Conservation (phyloP, 2,113 vertebrate species). For the Gavialis gangeticus region DNA sequence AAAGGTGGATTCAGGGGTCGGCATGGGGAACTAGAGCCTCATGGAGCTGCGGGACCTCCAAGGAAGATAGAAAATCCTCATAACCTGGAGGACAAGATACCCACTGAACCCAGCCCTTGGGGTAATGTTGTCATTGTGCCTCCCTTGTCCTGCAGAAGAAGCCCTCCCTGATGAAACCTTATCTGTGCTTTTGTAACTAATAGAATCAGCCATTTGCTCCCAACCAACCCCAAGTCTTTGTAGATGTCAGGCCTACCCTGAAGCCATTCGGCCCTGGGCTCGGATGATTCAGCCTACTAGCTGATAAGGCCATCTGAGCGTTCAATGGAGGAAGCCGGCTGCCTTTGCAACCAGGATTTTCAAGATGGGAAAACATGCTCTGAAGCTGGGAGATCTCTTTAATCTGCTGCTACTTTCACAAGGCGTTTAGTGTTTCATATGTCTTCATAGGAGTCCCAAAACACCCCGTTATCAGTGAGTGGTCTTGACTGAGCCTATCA, state of each 20-base stretch:
- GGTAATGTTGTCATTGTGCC: neutral
- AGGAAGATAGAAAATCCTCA: neutral
- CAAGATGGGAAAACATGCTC: neutral
- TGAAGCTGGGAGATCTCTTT: neutral
- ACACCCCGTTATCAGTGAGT: no score
- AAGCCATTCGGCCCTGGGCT: neutral
- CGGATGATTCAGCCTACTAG: neutral
- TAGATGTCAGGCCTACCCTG: accelerated
- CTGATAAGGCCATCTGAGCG: accelerated
- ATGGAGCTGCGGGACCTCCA: neutral
- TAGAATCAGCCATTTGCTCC: neutral
- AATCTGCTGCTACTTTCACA: no score
- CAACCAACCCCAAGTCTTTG: neutral
- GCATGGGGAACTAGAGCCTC: neutral
- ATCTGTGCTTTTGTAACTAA: neutral
- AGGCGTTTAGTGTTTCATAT: no score
- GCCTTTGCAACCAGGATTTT: neutral
- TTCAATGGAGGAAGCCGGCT: neutral
- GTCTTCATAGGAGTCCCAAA: no score
- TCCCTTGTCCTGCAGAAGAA: slow-evolving; percentile 47
- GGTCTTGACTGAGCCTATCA: no score
- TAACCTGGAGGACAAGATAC: no score
- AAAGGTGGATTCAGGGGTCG: neutral
- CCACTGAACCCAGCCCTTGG: neutral
- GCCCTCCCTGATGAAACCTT: slow-evolving; percentile 62